Evolutionary conservation across 2,888 invertebrate genomes (phyloP).

Genomic region (Luperina nickerlii): DNA sequence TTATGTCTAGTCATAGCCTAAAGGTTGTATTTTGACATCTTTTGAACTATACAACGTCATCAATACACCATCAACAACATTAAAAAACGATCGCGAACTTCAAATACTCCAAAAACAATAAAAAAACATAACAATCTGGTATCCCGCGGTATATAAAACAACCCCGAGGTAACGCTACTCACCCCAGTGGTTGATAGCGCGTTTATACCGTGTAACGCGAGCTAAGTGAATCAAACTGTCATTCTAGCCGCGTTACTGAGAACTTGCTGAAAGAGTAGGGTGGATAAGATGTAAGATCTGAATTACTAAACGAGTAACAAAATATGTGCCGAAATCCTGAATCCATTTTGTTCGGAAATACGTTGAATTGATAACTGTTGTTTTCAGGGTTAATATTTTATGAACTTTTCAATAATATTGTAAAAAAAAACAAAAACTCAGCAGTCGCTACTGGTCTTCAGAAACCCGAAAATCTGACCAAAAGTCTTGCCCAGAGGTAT

Average conservation of each 20-base stretch:
- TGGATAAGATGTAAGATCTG: slow-evolving; percentile 67
- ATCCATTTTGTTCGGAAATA: too few species aligned
- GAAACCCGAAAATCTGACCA: too few species aligned
- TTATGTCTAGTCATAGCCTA: neutral
- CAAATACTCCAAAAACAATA: slow-evolving; percentile 10
- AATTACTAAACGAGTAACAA: too few species aligned
- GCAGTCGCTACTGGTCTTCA: too few species aligned
- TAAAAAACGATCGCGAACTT: slow-evolving; percentile 1
- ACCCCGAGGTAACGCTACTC: slow-evolving; percentile 68
- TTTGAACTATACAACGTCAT: neutral
- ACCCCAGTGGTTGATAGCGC: slow-evolving; percentile 77
- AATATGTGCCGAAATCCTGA: neutral
- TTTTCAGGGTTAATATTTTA: too few species aligned
- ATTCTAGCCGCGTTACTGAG: slow-evolving; percentile 86
- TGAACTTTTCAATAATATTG: too few species aligned
- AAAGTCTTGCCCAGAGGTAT: too few species aligned
- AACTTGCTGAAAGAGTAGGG: slow-evolving; percentile 49
- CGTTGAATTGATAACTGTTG: too few species aligned
- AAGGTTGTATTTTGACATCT: neutral
- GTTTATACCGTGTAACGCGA: slow-evolving; percentile 88
- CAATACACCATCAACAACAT: slow-evolving; percentile 14
- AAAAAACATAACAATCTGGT: slow-evolving; percentile 40
- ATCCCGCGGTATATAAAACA: slow-evolving; percentile 29
- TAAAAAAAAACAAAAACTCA: too few species aligned
- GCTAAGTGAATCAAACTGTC: slow-evolving; percentile 91